phyloP scores from a whole-genome alignment of 2,888 invertebrate species.

The Nephrotoma appendiculata region DNA sequence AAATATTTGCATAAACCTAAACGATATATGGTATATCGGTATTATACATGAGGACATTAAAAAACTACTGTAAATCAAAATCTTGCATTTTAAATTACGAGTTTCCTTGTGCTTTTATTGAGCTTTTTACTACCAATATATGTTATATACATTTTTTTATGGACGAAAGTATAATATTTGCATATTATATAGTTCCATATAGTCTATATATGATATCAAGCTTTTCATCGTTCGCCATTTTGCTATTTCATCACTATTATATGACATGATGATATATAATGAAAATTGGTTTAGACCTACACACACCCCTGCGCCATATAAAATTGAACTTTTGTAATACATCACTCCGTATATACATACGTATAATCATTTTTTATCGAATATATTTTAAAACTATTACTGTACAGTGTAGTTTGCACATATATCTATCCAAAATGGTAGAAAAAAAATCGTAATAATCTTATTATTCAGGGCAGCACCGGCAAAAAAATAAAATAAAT shows the following conservation, averaged over 20 bases:
- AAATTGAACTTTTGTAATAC: not conserved
- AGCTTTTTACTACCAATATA: not conserved
- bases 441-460: not conserved
- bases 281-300: not conserved
- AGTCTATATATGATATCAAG: not conserved
- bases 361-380: not conserved
- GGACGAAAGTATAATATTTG: not conserved
- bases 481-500: not conserved
- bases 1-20: not conserved
- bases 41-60: not conserved
- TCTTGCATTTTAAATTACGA: not conserved
- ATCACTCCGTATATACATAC: not conserved
- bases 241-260: not conserved
- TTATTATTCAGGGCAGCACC: not conserved
- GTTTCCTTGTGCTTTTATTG: not conserved
- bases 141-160: not conserved
- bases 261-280: not conserved
- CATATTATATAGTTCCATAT: not conserved
- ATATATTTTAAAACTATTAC: not conserved
- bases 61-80: not conserved
- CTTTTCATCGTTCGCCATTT: not conserved
- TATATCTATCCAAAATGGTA: not conserved
- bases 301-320: not conserved
- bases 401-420: not conserved
- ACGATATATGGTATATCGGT: not conserved